Conservation (phyloP, 2,888 invertebrate species). For the Lithophane leautieri region DNA sequence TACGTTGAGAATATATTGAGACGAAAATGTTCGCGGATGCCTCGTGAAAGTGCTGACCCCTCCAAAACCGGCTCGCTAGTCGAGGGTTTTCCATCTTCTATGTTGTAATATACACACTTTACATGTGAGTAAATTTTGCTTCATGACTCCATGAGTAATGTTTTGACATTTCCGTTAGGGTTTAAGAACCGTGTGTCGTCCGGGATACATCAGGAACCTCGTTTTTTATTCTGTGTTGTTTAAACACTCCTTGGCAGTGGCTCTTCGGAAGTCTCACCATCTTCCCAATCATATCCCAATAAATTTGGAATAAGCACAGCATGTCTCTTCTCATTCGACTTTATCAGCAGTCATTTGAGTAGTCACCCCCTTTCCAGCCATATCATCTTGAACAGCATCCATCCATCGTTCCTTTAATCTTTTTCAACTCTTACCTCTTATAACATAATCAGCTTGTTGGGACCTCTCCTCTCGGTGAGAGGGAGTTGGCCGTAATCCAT, state of each 20-base stretch:
- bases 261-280: neutral
- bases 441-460: too few relatives aligned
- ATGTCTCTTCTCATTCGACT: neutral
- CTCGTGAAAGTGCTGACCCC: slow-evolving; percentile 86
- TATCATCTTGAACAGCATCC: neutral
- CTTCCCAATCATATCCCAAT: too few relatives aligned
- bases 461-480: too few relatives aligned
- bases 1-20: slow-evolving; percentile 76
- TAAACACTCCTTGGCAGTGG: neutral
- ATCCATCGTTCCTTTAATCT: neutral
- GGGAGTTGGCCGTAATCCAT: too few relatives aligned
- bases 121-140: slow-evolving; percentile 48
- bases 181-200: neutral
- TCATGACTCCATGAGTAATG: slow-evolving; percentile 17
- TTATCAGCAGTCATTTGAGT: neutral
- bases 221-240: too few relatives aligned
- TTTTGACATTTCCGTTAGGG: slow-evolving; percentile 27
- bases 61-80: slow-evolving; percentile 76
- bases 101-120: slow-evolving; percentile 62
- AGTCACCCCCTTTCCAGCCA: neutral
- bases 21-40: slow-evolving; percentile 77
- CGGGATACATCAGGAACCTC: neutral
- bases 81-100: slow-evolving; percentile 60
- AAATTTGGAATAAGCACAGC: neutral
- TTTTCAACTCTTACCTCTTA: neutral